Evolutionary conservation across 2,113 vertebrate genomes (phyloP).

Genomic region (Anguilla rostrata): DNA sequence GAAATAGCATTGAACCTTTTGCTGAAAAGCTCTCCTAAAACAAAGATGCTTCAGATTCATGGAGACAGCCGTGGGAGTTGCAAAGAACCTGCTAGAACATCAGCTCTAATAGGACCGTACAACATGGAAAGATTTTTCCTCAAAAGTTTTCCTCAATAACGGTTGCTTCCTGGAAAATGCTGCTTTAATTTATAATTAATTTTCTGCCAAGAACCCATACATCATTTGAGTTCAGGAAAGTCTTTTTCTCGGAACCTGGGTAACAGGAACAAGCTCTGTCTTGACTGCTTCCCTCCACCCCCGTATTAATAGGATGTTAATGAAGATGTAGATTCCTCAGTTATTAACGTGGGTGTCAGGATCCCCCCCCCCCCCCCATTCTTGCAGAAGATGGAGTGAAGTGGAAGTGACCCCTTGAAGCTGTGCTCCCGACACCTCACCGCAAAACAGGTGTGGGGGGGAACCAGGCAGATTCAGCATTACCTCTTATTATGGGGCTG

Average conservation of each 20-base stretch:
- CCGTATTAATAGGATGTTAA: conserved; percentile 62
- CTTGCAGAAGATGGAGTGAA: conserved; percentile 55
- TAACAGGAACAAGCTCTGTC: conserved; percentile 54
- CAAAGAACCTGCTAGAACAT: neutral
- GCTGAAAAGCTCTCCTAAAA: no score
- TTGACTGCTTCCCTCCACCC: conserved; percentile 54
- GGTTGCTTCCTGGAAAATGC: conserved; percentile 58
- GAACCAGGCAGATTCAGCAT: conserved; percentile 66
- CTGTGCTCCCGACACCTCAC: conserved; percentile 32
- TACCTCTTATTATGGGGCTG: conserved; percentile 71
- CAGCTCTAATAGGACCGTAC: neutral
- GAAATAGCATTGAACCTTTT: no score
- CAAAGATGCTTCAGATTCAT: neutral
- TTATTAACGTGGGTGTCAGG: conserved; percentile 69
- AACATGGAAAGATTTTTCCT: neutral
- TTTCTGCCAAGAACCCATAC: conserved; percentile 44
- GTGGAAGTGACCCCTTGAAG: conserved; percentile 43
- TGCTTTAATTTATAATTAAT: conserved; percentile 46
- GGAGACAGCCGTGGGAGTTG: neutral
- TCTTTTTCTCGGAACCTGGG: conserved; percentile 52
- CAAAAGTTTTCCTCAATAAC: conserved; percentile 32
- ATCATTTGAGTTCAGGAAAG: conserved; percentile 47
- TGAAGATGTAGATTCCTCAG: conserved; percentile 64
- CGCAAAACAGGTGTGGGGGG: conserved; percentile 33
- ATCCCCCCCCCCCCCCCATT: conserved; percentile 33